Percentiles rank a stretch among this genome's conserved stretches.
These are phyloP conservation scores for Neopelma chrysocephalum DNA, from an alignment of 2,797 vertebrate species.

Conservation along the genomic window DNA sequence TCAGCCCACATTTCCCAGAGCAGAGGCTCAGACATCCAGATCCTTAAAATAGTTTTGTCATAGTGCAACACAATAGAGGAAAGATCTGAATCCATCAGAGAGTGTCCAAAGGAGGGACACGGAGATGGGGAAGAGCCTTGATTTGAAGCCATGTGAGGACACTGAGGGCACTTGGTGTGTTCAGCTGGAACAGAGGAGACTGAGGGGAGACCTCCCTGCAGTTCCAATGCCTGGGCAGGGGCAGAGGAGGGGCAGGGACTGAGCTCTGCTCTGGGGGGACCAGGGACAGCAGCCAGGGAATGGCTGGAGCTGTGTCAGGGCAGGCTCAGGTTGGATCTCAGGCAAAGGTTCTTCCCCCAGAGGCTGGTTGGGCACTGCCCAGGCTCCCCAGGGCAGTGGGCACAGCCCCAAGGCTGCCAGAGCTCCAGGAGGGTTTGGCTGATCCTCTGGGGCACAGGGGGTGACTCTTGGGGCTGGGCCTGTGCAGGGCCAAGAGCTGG, in stretches of 20 bases:
- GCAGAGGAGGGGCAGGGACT: not conserved
- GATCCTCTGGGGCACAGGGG: not conserved
- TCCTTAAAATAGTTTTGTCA: not conserved
- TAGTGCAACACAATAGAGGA: not conserved
- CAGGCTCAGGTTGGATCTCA: too few species aligned
- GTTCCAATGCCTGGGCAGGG: not conserved
- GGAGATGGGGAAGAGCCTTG: not conserved
- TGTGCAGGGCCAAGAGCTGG: not conserved
- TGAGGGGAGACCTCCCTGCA: not conserved
- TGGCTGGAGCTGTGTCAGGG: too few species aligned
- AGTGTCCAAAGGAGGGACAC: not conserved
- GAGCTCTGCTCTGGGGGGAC: not conserved
- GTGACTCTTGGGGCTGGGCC: not conserved
- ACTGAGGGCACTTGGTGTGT: not conserved
- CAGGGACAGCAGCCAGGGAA: too few species aligned
- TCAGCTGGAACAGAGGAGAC: not conserved
- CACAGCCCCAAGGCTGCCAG: not conserved
- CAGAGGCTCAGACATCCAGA: not conserved
- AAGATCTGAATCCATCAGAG: not conserved
- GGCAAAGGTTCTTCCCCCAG: too few species aligned
- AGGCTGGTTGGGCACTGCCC: not conserved
- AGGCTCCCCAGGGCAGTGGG: not conserved
- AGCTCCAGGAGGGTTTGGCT: not conserved
- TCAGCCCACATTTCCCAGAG: not conserved
- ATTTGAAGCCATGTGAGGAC: not conserved